Evolutionary conservation across 2,797 vertebrate genomes (phyloP), one percentile per base, ranked within the genome.

Genomic region (Alfaro cultratus): DNA sequence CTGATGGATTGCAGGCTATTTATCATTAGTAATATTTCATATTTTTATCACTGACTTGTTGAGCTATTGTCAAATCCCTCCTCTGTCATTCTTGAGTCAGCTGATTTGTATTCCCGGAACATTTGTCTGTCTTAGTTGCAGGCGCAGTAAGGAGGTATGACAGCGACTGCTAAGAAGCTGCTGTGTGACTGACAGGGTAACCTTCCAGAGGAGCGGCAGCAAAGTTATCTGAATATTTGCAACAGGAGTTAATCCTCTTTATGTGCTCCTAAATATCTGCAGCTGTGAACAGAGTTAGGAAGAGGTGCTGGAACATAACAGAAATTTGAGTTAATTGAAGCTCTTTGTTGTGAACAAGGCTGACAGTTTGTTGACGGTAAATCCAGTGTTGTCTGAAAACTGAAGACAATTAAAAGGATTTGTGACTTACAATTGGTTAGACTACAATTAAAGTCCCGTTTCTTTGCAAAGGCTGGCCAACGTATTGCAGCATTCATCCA

Each of bases 111-210:
- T 91, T 91, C 85, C 77, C 80, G 1, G 36, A 73, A 53, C 83
- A 84, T 78, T 71, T 86, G 81, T 77, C 53, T 23, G 86, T 86
- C 86, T 87, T 76, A 89, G 84, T 90, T 93, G 81, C 84, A 51
- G 62, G 76, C 83, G 77, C 82, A 83, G 80, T 91, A 79, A 90
- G 80, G 75, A 26, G 75, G 47, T 71, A 77, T 90, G 89, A 88
- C 78, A 62, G 86, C 77, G 51, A 62, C 81, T 86, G 83, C 86
- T 43, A 51, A 83, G 80, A 76, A 43, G 49, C 46, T 81, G 89
- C 80, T 81, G 74, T 79, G 85, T 95, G 94, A 95, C 85, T 94
- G 94, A 89, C 93, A 91, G 78, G 34, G 34, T 76, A 86, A 84
- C 81, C 88, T 93, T 93, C 79, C 81, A 79, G 75, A 73, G 83